Conservation (phyloP, 2,797 vertebrate genomes). For the Clarias laeviceps region DNA sequence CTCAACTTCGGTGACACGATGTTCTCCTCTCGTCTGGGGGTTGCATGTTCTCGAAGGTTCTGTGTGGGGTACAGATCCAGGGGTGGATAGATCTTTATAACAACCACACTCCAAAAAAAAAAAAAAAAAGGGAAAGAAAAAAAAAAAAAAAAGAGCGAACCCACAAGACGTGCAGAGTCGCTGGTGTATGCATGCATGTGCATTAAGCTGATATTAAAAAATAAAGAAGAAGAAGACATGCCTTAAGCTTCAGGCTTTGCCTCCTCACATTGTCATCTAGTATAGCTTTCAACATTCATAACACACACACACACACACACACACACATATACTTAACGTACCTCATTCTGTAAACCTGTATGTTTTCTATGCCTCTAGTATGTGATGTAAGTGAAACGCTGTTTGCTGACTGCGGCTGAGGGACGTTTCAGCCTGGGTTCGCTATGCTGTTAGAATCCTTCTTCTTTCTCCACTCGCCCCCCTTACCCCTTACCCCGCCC, state of each 20-base stretch:
- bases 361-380: constrained; percentile 76
- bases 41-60: constrained; percentile 28
- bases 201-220: constrained; percentile 30
- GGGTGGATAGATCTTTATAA: constrained; percentile 5
- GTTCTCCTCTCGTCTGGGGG: constrained; percentile 26
- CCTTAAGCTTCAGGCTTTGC: constrained; percentile 45
- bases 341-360: constrained; percentile 68
- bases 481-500: neutral
- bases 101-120: neutral
- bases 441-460: constrained; percentile 60
- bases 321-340: constrained; percentile 57
- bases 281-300: constrained; percentile 41
- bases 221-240: constrained; percentile 31
- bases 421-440: constrained; percentile 63
- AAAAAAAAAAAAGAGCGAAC: neutral
- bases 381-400: constrained; percentile 74
- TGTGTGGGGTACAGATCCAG: constrained; percentile 20
- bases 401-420: constrained; percentile 65
- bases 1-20: constrained; percentile 16
- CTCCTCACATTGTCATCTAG: constrained; percentile 37
- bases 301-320: constrained; percentile 39
- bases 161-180: neutral
- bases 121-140: neutral
- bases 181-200: constrained; percentile 43
- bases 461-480: constrained; percentile 43